These are phyloP conservation scores for Maconellicoccus hirsutus DNA, from an alignment of 1,140 invertebrate species.

Conservation along the genomic window DNA sequence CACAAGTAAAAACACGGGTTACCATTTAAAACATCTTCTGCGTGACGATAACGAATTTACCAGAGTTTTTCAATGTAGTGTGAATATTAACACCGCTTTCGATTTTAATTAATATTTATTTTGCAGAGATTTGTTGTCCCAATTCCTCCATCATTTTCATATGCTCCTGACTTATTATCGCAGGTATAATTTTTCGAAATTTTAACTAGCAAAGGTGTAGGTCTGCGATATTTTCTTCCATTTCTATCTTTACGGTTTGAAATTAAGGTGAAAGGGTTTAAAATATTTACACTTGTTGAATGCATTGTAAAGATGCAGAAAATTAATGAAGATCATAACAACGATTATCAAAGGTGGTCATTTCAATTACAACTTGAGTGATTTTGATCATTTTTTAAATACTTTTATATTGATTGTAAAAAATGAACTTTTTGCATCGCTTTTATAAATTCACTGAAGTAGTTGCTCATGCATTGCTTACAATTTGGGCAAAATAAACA, in stretches of 20 bases:
- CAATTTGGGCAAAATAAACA: no score
- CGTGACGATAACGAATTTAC: neutral
- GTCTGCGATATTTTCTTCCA: neutral
- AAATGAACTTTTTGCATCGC: no score
- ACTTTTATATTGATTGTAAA: no score
- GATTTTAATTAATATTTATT: neutral
- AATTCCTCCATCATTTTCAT: conserved; percentile 13
- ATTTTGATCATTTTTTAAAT: no score
- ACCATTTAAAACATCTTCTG: conserved; percentile 6
- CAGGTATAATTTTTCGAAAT: neutral
- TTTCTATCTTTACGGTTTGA: neutral
- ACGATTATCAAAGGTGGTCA: no score
- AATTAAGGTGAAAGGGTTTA: no score
- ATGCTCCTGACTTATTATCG: neutral
- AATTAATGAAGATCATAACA: no score
- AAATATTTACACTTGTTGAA: no score
- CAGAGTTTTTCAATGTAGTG: neutral
- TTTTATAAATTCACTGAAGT: no score
- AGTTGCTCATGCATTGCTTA: no score
- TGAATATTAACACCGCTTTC: neutral
- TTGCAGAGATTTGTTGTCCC: neutral
- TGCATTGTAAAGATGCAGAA: no score
- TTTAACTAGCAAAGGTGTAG: neutral
- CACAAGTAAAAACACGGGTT: conserved; percentile 39
- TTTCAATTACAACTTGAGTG: no score